Conservation (phyloP, 2,888 invertebrate genomes). For the Melanophora roralis region DNA sequence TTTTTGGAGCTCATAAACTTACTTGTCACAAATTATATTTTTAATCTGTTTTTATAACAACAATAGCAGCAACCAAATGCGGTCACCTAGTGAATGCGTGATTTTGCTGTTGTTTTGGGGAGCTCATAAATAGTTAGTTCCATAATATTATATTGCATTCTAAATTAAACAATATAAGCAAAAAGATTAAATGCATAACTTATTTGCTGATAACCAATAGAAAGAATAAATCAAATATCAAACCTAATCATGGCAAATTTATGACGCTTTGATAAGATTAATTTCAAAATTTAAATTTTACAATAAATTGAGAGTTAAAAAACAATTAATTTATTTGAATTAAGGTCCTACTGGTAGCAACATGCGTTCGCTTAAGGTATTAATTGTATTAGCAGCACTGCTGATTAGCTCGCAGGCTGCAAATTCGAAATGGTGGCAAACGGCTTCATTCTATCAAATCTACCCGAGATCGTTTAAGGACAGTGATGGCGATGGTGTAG, state of each 20-base stretch:
- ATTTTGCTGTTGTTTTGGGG: not conserved
- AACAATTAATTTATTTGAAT: not conserved
- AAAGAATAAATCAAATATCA: not conserved
- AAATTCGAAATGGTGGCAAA: conserved; percentile 85
- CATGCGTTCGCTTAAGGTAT: conserved; percentile 46
- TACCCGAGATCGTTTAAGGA: conserved; percentile 92
- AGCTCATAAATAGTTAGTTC: not conserved
- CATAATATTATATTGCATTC: not conserved
- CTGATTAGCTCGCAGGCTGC: conserved; percentile 54
- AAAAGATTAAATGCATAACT: not conserved
- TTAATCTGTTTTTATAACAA: no score
- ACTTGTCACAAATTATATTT: no score
- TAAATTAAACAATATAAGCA: not conserved
- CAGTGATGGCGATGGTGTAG: conserved; percentile 88
- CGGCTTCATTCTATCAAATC: conserved; percentile 89
- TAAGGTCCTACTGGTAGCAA: not conserved
- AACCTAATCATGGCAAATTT: conserved; percentile 22
- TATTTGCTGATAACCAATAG: not conserved
- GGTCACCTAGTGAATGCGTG: not conserved
- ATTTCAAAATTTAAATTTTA: no score
- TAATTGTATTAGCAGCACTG: conserved; percentile 52
- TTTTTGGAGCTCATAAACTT: no score
- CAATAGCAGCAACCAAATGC: no score
- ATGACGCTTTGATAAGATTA: not conserved
- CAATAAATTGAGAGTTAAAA: not conserved